These are phyloP conservation scores for Percopsis transmontana DNA, from an alignment of 2,113 vertebrate species.

Conservation along the genomic window DNA sequence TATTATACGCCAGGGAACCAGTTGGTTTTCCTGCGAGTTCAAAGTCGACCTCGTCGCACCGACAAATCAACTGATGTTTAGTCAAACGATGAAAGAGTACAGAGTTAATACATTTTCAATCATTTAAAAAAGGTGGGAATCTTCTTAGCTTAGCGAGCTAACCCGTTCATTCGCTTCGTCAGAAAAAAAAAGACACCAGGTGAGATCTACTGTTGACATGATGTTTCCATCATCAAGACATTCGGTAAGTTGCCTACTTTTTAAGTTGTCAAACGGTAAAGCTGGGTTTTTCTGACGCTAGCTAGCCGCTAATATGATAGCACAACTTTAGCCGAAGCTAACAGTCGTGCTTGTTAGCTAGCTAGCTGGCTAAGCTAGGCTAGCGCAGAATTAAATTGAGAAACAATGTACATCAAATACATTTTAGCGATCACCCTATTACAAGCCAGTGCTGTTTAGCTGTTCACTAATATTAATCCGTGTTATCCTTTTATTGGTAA, in stretches of 20 bases:
- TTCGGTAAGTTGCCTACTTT: conserved; percentile 73
- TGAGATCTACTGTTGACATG: conserved; percentile 78
- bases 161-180: conserved; percentile 47
- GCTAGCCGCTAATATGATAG: conserved; percentile 25
- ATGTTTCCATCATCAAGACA: conserved; percentile 86
- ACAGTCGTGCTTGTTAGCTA: background rate
- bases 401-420: too few relatives aligned
- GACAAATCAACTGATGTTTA: conserved; percentile 46
- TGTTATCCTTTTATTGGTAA: too few relatives aligned
- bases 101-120: conserved; percentile 62
- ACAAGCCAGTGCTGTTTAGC: too few relatives aligned
- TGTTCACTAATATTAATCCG: too few relatives aligned
- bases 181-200: conserved; percentile 37
- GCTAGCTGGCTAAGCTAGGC: conserved; percentile 38
- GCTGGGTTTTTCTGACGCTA: conserved; percentile 30
- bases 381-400: too few relatives aligned
- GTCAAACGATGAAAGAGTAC: conserved; percentile 70
- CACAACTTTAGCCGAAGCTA: conserved; percentile 51
- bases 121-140: conserved; percentile 54
- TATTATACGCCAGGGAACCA: background rate
- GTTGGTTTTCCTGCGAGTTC: background rate
- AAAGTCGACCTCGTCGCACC: conserved; percentile 33
- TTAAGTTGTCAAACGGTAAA: conserved; percentile 25
- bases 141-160: conserved; percentile 61
- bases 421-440: too few relatives aligned